A percentile compares a stretch with the other conserved stretches of the same genome.
These are phyloP conservation scores for Ochropleura plecta DNA, from an alignment of 2,888 invertebrate species.

Conservation along the genomic window DNA sequence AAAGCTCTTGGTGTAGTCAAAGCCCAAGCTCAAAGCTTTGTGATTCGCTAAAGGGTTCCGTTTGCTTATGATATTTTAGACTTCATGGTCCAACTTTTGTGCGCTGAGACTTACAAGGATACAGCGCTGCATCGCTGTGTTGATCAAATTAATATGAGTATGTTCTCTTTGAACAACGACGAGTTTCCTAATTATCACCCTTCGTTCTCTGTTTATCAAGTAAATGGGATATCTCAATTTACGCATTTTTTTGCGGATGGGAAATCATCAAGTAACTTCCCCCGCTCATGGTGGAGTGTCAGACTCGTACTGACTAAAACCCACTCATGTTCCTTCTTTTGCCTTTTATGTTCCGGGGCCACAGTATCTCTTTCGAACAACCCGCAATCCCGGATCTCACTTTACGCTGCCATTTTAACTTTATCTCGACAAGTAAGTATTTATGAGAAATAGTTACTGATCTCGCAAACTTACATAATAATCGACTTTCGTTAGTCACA, in stretches of 20 bases:
- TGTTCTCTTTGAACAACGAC: slow-evolving; percentile 26
- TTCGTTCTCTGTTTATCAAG: not conserved
- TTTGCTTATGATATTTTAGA: slow-evolving; percentile 71
- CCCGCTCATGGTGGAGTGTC: no score
- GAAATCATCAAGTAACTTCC: no score
- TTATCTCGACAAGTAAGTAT: slow-evolving; percentile 19
- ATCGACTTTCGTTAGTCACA: slow-evolving; percentile 39
- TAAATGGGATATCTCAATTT: slow-evolving; percentile 10
- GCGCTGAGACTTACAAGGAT: slow-evolving; percentile 43
- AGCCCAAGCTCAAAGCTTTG: slow-evolving; percentile 73
- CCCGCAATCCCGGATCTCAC: not conserved
- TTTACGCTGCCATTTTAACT: slow-evolving; percentile 21
- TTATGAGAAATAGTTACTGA: slow-evolving; percentile 41
- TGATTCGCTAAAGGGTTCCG: slow-evolving; percentile 63
- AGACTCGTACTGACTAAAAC: no score
- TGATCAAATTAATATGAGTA: slow-evolving; percentile 68
- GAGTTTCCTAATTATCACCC: slow-evolving; percentile 33
- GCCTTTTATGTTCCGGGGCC: no score
- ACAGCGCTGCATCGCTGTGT: slow-evolving; percentile 50
- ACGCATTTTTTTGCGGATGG: not conserved
- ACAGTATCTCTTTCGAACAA: no score
- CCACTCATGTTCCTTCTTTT: no score
- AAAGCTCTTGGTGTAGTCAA: slow-evolving; percentile 61
- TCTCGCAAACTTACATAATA: slow-evolving; percentile 42
- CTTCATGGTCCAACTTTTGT: slow-evolving; percentile 63